phyloP scores from a whole-genome alignment of 2,888 invertebrate species.

The Stramonita haemastoma region DNA sequence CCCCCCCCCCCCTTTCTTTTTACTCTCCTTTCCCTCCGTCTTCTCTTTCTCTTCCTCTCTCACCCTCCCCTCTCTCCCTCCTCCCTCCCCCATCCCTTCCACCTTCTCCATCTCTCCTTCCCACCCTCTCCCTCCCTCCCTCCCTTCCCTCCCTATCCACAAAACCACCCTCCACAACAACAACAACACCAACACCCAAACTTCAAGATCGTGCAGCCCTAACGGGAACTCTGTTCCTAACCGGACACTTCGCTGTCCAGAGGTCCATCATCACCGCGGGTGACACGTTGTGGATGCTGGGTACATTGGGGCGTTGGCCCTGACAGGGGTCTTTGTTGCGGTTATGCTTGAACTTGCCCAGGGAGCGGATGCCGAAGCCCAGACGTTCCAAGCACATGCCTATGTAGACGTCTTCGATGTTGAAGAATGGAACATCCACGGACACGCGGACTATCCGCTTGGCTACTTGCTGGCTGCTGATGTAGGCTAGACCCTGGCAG shows the following conservation, averaged over 20 bases:
- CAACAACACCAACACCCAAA: too few relatives aligned
- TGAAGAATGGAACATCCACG: constrained; percentile 34
- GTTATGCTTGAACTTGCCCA: background rate
- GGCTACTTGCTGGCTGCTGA: constrained; percentile 31
- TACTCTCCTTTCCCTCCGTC: too few relatives aligned
- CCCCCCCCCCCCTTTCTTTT: too few relatives aligned
- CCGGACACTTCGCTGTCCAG: background rate
- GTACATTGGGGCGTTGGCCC: background rate
- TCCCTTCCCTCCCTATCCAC: background rate
- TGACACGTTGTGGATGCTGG: background rate
- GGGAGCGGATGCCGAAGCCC: background rate
- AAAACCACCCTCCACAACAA: too few relatives aligned
- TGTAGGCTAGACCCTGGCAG: constrained; percentile 36
- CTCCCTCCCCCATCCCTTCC: background rate
- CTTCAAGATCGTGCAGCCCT: too few relatives aligned
- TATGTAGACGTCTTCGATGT: constrained; percentile 40
- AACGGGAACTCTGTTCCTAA: too few relatives aligned
- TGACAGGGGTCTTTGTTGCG: background rate
- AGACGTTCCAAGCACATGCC: constrained; percentile 39
- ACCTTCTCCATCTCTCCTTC: too few relatives aligned
- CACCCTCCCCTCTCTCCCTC: background rate
- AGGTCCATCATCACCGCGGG: background rate
- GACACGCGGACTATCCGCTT: constrained; percentile 19
- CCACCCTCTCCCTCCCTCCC: background rate
- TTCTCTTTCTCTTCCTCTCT: too few relatives aligned